phyloP scores from a whole-genome alignment of 2,113 vertebrate species.

The Athene cunicularia region DNA sequence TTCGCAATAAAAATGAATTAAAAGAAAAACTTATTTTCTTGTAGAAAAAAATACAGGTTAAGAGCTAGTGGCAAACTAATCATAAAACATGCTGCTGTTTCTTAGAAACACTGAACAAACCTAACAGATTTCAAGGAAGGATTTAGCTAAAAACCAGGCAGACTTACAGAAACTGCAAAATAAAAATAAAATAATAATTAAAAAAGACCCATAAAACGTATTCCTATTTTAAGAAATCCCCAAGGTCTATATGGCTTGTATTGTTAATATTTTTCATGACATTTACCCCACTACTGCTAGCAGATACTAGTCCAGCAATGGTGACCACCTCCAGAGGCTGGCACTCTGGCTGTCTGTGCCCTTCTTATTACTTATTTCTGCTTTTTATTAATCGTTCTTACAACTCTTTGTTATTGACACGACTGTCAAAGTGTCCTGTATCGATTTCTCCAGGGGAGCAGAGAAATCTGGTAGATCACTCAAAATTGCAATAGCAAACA shows the following conservation, averaged over 20 bases:
- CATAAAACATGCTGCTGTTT: neutral
- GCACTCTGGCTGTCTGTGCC: neutral
- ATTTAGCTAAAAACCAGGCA: neutral
- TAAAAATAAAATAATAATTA: neutral
- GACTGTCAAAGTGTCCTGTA: neutral
- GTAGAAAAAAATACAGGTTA: constrained; percentile 27
- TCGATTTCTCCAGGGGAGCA: neutral
- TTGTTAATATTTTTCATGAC: neutral
- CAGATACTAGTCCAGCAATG: neutral
- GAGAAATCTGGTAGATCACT: neutral
- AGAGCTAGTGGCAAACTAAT: neutral
- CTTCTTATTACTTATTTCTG: neutral
- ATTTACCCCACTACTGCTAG: neutral
- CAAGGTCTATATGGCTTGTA: neutral
- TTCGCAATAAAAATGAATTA: constrained; percentile 18
- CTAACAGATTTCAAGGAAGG: neutral
- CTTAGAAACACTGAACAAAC: neutral
- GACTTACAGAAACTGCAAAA: neutral
- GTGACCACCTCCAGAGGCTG: neutral
- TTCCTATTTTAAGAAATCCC: neutral
- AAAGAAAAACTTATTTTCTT: neutral
- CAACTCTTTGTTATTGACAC: neutral
- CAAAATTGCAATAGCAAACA: neutral
- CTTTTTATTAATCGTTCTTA: neutral
- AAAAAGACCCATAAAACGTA: neutral